Conservation (phyloP, 2,888 invertebrate genomes). For the Zootermopsis nevadensis region DNA sequence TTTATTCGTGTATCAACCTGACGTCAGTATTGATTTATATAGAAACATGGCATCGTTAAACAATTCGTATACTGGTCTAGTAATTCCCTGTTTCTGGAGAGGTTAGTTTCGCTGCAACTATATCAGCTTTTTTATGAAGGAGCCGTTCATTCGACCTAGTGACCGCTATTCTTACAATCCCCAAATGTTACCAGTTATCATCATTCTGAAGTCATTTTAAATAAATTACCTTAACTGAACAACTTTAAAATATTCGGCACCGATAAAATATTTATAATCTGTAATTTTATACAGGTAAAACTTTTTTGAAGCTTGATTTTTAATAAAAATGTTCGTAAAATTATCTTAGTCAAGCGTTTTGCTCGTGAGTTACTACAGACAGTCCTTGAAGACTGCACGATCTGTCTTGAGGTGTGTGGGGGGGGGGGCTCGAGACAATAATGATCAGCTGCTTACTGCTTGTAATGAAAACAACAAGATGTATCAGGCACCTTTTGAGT, state of each 20-base stretch:
- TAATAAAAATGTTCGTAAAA: neutral
- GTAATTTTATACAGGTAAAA: too few relatives aligned
- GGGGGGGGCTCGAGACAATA: neutral
- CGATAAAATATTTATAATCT: neutral
- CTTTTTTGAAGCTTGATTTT: neutral
- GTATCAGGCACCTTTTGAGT: too few relatives aligned
- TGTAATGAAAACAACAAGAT: neutral
- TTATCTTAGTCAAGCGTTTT: neutral
- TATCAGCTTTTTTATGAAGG: neutral
- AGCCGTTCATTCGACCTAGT: conserved; percentile 16
- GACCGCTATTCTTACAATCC: conserved; percentile 11
- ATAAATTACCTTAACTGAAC: neutral
- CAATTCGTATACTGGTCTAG: neutral
- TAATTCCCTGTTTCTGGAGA: conserved; percentile 10
- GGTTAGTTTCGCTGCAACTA: neutral
- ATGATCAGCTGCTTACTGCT: neutral
- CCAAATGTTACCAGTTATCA: neutral
- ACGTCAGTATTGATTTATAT: too few relatives aligned
- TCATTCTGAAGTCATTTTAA: neutral
- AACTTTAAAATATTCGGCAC: neutral
- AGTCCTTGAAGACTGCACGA: conserved; percentile 20
- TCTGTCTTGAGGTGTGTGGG: too few relatives aligned
- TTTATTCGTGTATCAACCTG: too few relatives aligned
- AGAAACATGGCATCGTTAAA: too few relatives aligned
- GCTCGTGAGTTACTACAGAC: neutral